A percentile compares a stretch with the other conserved stretches of the same genome.
Conservation (phyloP, 2,113 vertebrate genomes). For the Callaeas wilsoni region DNA sequence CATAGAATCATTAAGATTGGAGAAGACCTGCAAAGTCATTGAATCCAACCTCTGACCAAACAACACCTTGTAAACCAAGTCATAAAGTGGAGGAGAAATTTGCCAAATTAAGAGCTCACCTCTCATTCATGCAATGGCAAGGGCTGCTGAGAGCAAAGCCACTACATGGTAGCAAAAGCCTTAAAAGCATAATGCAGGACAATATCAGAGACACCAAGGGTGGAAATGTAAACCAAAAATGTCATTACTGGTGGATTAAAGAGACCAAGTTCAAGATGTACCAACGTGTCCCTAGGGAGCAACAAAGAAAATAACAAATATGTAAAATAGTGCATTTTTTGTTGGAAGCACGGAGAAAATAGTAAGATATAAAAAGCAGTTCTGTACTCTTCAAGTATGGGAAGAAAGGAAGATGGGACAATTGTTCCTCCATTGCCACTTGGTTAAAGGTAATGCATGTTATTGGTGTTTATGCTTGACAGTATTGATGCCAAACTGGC, state of each 20-base stretch:
- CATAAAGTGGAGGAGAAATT: background rate
- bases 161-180: background rate
- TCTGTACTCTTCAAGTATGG: background rate
- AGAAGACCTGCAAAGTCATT: background rate
- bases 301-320: background rate
- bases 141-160: background rate
- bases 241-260: background rate
- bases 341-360: background rate
- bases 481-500: background rate
- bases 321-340: background rate
- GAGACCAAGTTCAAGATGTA: background rate
- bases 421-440: background rate
- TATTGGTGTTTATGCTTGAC: background rate
- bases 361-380: background rate
- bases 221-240: rapidly evolving
- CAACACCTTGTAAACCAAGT: background rate
- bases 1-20: background rate
- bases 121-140: background rate
- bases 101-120: background rate
- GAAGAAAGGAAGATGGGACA: background rate
- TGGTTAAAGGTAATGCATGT: background rate
- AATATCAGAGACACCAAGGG: background rate
- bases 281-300: background rate
- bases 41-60: background rate
- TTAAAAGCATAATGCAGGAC: background rate